Evolutionary conservation across 2,888 invertebrate species (phyloP), one percentile per base, ranked within the genome.

Genomic region (Eugnorisma glareosa): DNA sequence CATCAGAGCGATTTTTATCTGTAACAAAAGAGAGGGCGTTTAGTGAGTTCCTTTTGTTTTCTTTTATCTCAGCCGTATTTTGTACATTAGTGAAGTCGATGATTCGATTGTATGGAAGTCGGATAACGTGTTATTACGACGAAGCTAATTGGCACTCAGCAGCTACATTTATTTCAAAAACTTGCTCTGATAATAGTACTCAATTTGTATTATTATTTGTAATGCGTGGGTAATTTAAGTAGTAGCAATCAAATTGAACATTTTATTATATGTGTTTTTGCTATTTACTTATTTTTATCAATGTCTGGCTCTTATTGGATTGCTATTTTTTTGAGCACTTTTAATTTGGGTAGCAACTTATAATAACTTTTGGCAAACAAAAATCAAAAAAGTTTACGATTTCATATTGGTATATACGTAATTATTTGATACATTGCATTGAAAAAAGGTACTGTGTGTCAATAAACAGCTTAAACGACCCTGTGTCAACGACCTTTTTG

Each of bases 1-100:
- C 94, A 94, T 95, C 88, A 89, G 90, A 86, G 86, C 86, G 87
- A 91, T 90, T 91, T 91, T 92, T 90, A 94, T 94, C 96, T 96
- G 96, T 84, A 96, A 96, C 96, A 96, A 96, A 93, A 90, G 90
- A 91, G 92, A 87, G 82, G 76, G 71, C 78, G 68, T 89, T 93
- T 91, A 92, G 90, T 88, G 86, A 90, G 78, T 88, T 86, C 85
- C 83, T 86, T 92, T 92, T 92, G 90, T 90, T 89, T 90, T 90
- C 89, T 89, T 89, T 90, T 88, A 87, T 90, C 85, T 84, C 76
- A 40, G 73, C 85, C 88, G 82, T 85, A 87, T 88, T 87, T 86
- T 83, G 80, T 89, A 87, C 91, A 91, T 92, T 91, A 92, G 87
- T 81, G 77, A 90, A 90, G 89, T 90, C 84, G 86, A 85, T 90